phyloP scores from a whole-genome alignment of 2,888 invertebrate species.

The Creontiades dilutus region DNA sequence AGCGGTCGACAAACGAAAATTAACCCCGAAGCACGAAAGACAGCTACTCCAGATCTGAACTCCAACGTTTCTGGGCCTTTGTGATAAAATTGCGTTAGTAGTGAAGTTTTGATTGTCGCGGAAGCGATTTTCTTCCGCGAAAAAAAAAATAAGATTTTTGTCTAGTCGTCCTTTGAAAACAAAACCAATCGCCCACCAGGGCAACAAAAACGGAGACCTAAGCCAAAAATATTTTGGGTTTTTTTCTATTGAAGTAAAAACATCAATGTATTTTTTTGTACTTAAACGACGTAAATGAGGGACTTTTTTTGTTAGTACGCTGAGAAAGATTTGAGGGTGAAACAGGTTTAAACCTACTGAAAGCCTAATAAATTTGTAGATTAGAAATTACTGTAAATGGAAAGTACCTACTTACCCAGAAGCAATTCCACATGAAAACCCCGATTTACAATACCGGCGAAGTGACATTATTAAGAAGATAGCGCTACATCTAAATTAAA shows the following conservation, averaged over 20 bases:
- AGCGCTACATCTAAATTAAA: not conserved
- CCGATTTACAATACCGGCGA: not conserved
- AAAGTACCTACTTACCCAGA: not conserved
- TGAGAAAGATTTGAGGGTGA: no score
- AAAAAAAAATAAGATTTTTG: not conserved
- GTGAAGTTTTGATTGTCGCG: not conserved
- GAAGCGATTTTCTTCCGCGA: not conserved
- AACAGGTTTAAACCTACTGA: not conserved
- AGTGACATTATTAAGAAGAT: not conserved
- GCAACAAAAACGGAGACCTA: not conserved
- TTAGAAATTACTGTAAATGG: not conserved
- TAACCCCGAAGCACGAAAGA: not conserved
- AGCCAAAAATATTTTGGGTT: not conserved
- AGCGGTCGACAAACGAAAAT: not conserved
- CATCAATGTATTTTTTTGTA: not conserved
- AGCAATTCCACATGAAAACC: not conserved
- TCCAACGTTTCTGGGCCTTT: not conserved
- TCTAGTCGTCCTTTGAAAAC: slow-evolving; percentile 1
- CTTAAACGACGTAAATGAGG: slow-evolving; percentile 2
- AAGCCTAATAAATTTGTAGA: not conserved
- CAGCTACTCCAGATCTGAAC: not conserved
- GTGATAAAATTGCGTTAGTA: not conserved
- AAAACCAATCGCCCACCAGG: not conserved
- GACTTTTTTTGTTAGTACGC: not conserved
- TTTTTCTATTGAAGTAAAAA: slow-evolving; percentile 29